Percentiles rank a stretch among this genome's conserved stretches.
Evolutionary conservation across 2,797 vertebrate species (phyloP).

Genomic region (Falco rusticolus): DNA sequence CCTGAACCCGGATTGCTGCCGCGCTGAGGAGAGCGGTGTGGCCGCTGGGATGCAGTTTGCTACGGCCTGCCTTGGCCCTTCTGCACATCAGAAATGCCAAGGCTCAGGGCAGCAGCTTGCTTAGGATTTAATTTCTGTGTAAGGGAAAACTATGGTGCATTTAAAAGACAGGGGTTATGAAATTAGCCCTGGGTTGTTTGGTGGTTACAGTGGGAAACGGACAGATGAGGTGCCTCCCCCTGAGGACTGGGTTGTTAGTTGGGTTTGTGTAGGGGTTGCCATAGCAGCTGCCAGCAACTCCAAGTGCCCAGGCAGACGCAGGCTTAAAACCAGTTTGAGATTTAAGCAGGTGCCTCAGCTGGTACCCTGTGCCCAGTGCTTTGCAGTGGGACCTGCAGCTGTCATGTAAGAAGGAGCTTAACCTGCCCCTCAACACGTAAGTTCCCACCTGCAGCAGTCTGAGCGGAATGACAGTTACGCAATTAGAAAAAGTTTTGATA

Average conservation of each 20-base stretch:
- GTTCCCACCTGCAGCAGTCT: not conserved
- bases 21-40: not conserved
- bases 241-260: not conserved
- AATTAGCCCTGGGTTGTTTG: not conserved
- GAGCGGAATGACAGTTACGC: not conserved
- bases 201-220: not conserved
- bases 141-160: not conserved
- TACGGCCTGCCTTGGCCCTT: not conserved
- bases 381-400: not conserved
- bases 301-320: not conserved
- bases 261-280: slow-evolving; percentile 46
- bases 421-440: not conserved
- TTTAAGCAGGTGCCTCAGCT: not conserved
- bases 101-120: not conserved
- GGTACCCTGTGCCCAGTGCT: rapidly evolving
- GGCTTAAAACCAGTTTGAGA: not conserved
- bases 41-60: rapidly evolving
- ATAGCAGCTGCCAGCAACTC: slow-evolving; percentile 13
- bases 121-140: not conserved
- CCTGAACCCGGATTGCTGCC: not conserved
- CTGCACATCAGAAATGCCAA: rapidly evolving
- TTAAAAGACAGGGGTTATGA: not conserved
- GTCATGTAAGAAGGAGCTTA: not conserved
- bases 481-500: not conserved
- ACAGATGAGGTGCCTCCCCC: not conserved